A percentile compares a stretch with the other conserved stretches of the same genome.
phyloP scores from a whole-genome alignment of 2,888 invertebrate genomes.

The Homarus gammarus region DNA sequence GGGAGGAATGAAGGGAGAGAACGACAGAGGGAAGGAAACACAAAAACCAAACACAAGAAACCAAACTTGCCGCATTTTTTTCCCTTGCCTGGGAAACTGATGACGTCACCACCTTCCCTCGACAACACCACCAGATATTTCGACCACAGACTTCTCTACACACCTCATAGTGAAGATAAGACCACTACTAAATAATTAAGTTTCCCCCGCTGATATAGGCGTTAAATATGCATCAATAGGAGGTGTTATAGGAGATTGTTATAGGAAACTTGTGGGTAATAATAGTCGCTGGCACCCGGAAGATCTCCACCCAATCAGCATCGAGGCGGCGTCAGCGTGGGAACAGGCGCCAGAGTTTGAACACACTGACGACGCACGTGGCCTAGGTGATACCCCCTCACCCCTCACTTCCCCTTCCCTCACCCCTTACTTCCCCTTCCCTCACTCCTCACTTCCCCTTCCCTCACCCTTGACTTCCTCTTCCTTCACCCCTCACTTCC shows the following conservation, averaged over 20 bases:
- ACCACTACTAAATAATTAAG: too few species aligned
- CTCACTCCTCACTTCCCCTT: neutral
- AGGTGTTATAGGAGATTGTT: too few species aligned
- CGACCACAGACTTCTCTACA: neutral
- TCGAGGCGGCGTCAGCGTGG: neutral
- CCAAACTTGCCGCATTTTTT: neutral
- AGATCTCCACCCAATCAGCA: neutral
- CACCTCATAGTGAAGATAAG: too few species aligned
- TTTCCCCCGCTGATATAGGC: too few species aligned
- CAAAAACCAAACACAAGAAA: neutral
- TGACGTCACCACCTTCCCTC: neutral
- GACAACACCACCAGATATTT: too few species aligned
- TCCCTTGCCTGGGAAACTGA: neutral
- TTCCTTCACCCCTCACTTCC: neutral
- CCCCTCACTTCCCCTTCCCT: neutral
- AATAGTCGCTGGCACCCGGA: neutral
- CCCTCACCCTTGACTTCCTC: too few species aligned
- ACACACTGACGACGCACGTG: neutral
- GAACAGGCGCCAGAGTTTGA: slow-evolving; percentile 20
- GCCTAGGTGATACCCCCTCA: neutral
- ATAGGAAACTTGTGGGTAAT: neutral
- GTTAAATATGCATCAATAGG: too few species aligned
- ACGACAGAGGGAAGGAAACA: too few species aligned
- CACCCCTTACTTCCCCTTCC: neutral
- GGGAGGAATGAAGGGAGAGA: too few species aligned